These are phyloP conservation scores for Anthoscopus minutus DNA, from an alignment of 2,113 vertebrate genomes.

Conservation along the genomic window DNA sequence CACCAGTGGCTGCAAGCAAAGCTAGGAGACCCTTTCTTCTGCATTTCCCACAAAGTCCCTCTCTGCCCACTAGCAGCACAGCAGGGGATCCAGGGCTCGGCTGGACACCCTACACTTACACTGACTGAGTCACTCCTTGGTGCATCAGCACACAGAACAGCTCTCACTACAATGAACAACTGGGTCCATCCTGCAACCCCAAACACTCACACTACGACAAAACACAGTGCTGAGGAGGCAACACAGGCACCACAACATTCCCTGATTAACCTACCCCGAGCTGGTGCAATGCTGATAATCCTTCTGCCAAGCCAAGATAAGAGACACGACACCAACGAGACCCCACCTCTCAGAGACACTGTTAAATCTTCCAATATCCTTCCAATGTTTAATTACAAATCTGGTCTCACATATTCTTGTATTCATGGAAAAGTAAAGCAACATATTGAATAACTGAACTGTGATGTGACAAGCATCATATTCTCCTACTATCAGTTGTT, in stretches of 20 bases:
- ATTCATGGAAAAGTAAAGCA: not conserved
- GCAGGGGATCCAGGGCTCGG: not conserved
- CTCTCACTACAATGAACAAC: not conserved
- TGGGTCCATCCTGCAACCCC: not conserved
- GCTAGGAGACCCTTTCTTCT: not conserved
- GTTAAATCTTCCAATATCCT: not conserved
- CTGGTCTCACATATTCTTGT: not conserved
- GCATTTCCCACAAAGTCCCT: not conserved
- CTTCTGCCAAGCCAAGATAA: not conserved
- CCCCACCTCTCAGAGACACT: not conserved
- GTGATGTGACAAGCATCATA: not conserved
- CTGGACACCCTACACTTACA: not conserved
- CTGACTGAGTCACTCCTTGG: not conserved
- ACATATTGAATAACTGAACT: not conserved
- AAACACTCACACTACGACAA: not conserved
- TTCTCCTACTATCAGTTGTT: not conserved
- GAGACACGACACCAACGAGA: not conserved
- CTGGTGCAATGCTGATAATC: not conserved
- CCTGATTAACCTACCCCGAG: not conserved
- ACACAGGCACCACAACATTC: not conserved
- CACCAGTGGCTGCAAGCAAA: not conserved
- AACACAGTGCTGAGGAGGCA: fast-evolving
- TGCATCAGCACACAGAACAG: not conserved
- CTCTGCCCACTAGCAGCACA: not conserved
- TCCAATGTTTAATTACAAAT: not conserved